Evolutionary conservation across 2,797 vertebrate species (phyloP), one percentile per base, ranked within the genome.

Genomic region (Pantherophis vulpinus): DNA sequence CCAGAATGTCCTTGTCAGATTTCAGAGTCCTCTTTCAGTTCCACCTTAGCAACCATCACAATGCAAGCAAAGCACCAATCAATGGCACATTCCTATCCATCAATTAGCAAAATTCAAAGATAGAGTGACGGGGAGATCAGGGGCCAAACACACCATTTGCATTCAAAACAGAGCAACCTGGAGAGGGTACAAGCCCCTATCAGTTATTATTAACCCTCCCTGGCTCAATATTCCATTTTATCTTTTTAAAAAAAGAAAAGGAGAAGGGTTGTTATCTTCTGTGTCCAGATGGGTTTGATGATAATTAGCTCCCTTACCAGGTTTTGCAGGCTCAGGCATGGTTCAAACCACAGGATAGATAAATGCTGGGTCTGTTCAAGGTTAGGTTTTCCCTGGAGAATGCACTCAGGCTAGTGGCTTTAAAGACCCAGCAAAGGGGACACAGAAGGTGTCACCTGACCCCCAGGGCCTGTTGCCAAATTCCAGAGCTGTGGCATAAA

Each of bases 401-500:
- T 63, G 66, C 56, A 37, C 93, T 93, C 94, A 66, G 60, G 86
- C 89, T 88, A 90, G 86, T 93, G 90, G 86, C 94, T 96, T 94
- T 95, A 96, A 96, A 95, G 94, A 94, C 94, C 91, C 87, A 90
- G 95, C 93, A 70, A 89, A 93, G 94, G 94, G 93, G 94, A 94
- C 94, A 90, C 58, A 91, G 92, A 94, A 95, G 93, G 93, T 92
- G 94, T 96, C 94, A 96, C 94, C 94, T 96, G 95, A 96, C 95
- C 94, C 93, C 86, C 66, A 16, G 66, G 89, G 93, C 91, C 91
- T 27, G 2, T 14, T 91, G 95, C 93, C 95, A 96, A 95, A 96
- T 96, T 95, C 95, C 95, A 95, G 95, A 96, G 92, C 91, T 79
- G 83, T 95, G 94, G 93, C 95, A 95, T 95, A 93, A 95, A 95